Percentiles rank a stretch among this genome's conserved stretches.
Evolutionary conservation across 2,888 invertebrate species (phyloP).

Genomic region (Netelia fuscicornis): DNA sequence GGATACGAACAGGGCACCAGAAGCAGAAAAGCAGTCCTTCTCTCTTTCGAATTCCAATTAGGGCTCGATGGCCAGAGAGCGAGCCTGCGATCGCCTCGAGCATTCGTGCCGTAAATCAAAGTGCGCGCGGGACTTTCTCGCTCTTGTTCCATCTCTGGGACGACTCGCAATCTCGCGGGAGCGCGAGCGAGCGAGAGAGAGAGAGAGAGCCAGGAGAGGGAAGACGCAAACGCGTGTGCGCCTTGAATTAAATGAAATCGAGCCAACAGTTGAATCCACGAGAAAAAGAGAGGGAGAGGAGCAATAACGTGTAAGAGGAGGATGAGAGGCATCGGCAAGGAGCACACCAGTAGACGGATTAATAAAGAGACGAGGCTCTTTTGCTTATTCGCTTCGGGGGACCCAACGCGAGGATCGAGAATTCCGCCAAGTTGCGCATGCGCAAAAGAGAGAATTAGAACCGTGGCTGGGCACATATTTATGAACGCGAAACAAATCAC

Average conservation of each 20-base stretch:
- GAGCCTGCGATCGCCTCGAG: constrained; percentile 66
- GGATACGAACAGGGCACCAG: constrained; percentile 54
- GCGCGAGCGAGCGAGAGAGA: no score
- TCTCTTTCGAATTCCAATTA: constrained; percentile 74
- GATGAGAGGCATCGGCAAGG: constrained; percentile 42
- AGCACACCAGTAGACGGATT: constrained; percentile 53
- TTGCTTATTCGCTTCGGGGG: constrained; percentile 45
- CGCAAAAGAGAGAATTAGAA: background rate
- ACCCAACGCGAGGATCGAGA: constrained; percentile 4
- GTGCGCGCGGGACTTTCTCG: constrained; percentile 62
- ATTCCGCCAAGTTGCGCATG: constrained; percentile 7
- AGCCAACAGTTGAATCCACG: constrained; percentile 62
- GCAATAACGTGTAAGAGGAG: constrained; percentile 33
- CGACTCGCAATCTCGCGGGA: constrained; percentile 4
- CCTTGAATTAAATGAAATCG: constrained; percentile 71
- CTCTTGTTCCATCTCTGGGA: constrained; percentile 50
- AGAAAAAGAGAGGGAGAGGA: no score
- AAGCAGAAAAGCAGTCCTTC: constrained; percentile 56
- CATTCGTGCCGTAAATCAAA: constrained; percentile 71
- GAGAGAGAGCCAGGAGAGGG: constrained; percentile 30
- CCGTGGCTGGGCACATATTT: constrained; percentile 20
- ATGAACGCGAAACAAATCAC: constrained; percentile 29
- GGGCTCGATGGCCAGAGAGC: constrained; percentile 68
- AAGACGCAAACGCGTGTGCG: constrained; percentile 65
- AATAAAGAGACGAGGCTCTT: constrained; percentile 64